These are phyloP conservation scores for Thera britannica DNA, from an alignment of 2,888 invertebrate species.

Conservation along the genomic window DNA sequence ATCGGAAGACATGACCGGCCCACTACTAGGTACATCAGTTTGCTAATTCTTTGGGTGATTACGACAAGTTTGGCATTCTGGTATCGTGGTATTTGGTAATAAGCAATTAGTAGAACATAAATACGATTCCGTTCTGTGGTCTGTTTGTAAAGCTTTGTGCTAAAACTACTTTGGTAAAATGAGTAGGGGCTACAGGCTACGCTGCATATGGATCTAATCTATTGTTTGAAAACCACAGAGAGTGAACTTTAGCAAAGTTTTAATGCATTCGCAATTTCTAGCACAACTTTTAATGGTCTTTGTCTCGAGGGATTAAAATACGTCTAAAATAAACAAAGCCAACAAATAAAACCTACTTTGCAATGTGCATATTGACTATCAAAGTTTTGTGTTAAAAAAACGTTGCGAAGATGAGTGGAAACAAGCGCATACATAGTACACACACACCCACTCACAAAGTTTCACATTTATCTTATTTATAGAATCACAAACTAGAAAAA, in stretches of 20 bases:
- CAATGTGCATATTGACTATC: too few relatives aligned
- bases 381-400: too few relatives aligned
- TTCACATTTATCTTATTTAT: too few relatives aligned
- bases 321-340: conserved; percentile 5
- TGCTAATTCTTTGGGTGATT: too few relatives aligned
- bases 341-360: neutral
- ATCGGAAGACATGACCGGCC: too few relatives aligned
- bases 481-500: too few relatives aligned
- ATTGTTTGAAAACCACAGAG: conserved; percentile 31
- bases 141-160: conserved; percentile 27
- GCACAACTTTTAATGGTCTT: conserved; percentile 30
- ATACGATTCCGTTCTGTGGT: conserved; percentile 31
- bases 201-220: conserved; percentile 30
- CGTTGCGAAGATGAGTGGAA: too few relatives aligned
- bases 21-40: too few relatives aligned
- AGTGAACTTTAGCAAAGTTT: conserved; percentile 24
- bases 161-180: conserved; percentile 5
- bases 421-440: too few relatives aligned
- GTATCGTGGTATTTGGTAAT: too few relatives aligned
- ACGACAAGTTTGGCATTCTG: too few relatives aligned
- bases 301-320: conserved; percentile 25
- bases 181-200: conserved; percentile 9
- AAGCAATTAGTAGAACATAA: conserved; percentile 10
- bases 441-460: too few relatives aligned
- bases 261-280: conserved; percentile 35